Evolutionary conservation across 1,140 invertebrate species (phyloP), one percentile per base, ranked within the genome.

Genomic region (Drosophila takahashii): DNA sequence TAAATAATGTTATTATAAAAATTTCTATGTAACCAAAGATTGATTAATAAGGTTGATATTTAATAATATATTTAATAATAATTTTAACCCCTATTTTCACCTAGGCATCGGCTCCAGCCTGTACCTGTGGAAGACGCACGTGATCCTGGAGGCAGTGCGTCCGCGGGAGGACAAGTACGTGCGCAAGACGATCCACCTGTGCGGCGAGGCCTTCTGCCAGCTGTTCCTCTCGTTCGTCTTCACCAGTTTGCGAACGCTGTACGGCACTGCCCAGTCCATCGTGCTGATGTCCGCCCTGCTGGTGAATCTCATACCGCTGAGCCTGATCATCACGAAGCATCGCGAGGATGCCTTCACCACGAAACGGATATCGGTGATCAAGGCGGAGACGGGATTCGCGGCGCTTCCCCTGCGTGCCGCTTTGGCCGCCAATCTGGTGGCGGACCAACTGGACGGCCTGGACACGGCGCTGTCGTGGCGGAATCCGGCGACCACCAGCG

Each of bases 161-260:
- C 91, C 91, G 22, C 86, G 89, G 2, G 91, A 92, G 64, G 91
- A 92, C 66, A 92, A 92, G 47, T 92, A 79, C 41, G 91, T 92
- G 0, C 70, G 91, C 34, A 92, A 92, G 37, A 92, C 91, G 0
- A 92, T 92, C 15, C 86, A 90, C 26, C 47, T 92, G 41, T 92
- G 91, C 41, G 91, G 91, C 18, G 91, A 92, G 59, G 91, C 91
- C 18, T 92, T 92, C 42, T 92, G 91, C 60, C 91, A 92, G 45
- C 60, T 92, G 1, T 92, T 92, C 50, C 75, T 92, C 2, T 92
- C 91, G 4, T 92, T 92, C 27, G 91, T 91, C 3, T 92, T 92
- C 42, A 92, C 89, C 77, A 92, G 91, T 54, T 57, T 92, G 37
- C 83, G 91, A n/a, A 92, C 91, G 0, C 62, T 92, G 0, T 92